phyloP scores from a whole-genome alignment of 2,888 invertebrate species.

The Phyto melanocephala region DNA sequence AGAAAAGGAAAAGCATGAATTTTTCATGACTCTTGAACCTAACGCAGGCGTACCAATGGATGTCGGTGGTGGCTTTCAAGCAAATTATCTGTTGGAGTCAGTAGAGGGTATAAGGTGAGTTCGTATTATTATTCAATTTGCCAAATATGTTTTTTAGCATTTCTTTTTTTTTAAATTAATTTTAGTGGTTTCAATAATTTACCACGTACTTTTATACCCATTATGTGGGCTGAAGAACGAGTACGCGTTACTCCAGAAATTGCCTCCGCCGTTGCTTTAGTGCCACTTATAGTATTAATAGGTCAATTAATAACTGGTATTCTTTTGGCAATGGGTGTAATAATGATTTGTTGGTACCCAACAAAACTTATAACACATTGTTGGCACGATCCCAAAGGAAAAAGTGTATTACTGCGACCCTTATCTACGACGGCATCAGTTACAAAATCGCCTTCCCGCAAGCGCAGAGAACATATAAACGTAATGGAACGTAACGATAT shows the following conservation, averaged over 20 bases:
- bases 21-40: conserved; percentile 87
- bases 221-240: conserved; percentile 88
- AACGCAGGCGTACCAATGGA: conserved; percentile 88
- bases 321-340: conserved; percentile 78
- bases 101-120: conserved; percentile 83
- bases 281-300: conserved; percentile 81
- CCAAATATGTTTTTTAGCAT: not conserved
- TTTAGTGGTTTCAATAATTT: conserved; percentile 69
- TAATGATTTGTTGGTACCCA: conserved; percentile 76
- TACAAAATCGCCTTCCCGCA: conserved; percentile 22
- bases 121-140: not conserved
- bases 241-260: conserved; percentile 82
- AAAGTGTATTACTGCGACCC: conserved; percentile 69
- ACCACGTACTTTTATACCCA: conserved; percentile 83
- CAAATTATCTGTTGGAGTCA: conserved; percentile 86
- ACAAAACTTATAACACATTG: conserved; percentile 70
- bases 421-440: conserved; percentile 57
- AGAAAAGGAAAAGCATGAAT: conserved; percentile 84
- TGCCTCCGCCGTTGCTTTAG: conserved; percentile 80
- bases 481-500: conserved; percentile 69
- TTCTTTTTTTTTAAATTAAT: not conserved
- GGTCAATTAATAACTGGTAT: conserved; percentile 80
- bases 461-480: conserved; percentile 66
- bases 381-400: conserved; percentile 73
- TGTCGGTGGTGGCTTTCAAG: conserved; percentile 87